These are phyloP conservation scores for Ciconia stormi DNA, from an alignment of 2,113 vertebrate genomes.

Conservation along the genomic window DNA sequence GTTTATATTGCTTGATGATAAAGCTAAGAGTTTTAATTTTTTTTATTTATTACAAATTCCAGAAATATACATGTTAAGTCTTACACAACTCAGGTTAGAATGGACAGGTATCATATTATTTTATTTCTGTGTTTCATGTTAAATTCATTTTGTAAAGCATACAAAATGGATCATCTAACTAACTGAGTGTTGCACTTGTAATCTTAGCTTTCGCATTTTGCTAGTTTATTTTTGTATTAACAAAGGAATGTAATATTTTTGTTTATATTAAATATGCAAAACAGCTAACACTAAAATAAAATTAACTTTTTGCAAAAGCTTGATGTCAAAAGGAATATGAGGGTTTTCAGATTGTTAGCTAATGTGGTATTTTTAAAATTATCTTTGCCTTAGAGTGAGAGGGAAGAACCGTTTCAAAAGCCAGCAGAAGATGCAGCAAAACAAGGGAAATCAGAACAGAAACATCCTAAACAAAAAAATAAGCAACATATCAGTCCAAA, in stretches of 20 bases:
- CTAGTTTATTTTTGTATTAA: neutral
- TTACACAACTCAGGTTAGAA: neutral
- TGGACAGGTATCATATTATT: neutral
- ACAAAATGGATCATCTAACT: neutral
- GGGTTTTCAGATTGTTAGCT: slow-evolving; percentile 11
- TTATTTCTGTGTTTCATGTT: neutral
- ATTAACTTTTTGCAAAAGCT: neutral
- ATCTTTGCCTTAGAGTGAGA: slow-evolving; percentile 74
- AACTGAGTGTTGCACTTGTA: neutral
- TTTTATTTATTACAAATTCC: neutral
- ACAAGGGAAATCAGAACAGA: slow-evolving; percentile 68
- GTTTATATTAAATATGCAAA: neutral
- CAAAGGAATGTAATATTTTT: neutral
- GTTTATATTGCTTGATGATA: neutral
- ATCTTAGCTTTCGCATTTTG: neutral
- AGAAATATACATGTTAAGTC: neutral
- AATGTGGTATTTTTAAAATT: slow-evolving; percentile 60
- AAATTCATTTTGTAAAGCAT: neutral
- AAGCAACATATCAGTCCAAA: slow-evolving; percentile 63
- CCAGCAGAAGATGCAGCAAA: slow-evolving; percentile 62
- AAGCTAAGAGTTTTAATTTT: neutral
- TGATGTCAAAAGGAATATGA: neutral
- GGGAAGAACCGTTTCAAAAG: slow-evolving; percentile 64
- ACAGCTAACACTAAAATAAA: neutral
- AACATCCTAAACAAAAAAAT: slow-evolving; percentile 69